Evolutionary conservation across 1,140 invertebrate genomes (phyloP).

Genomic region (Eriosoma lanigerum): DNA sequence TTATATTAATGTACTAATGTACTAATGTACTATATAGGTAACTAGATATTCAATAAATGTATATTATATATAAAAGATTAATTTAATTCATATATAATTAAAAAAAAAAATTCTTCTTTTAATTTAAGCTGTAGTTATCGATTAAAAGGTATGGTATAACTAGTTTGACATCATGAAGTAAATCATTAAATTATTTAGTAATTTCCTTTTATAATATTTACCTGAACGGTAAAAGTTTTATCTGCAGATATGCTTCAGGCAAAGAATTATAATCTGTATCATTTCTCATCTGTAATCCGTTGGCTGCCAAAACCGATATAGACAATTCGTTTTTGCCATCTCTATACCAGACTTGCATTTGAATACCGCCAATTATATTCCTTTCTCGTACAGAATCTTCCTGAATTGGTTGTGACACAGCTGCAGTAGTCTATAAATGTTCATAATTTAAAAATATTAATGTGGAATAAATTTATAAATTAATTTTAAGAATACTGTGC

Average conservation of each 20-base stretch:
- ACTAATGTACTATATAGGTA: too few species aligned
- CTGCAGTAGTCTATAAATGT: slow-evolving; percentile 20
- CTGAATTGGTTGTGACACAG: slow-evolving; percentile 56
- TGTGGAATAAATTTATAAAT: background rate
- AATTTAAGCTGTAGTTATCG: too few species aligned
- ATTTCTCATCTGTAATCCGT: slow-evolving; percentile 76
- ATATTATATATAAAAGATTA: too few species aligned
- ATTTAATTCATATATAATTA: too few species aligned
- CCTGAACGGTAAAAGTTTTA: slow-evolving; percentile 75
- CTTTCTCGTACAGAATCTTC: slow-evolving; percentile 75
- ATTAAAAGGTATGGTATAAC: too few species aligned
- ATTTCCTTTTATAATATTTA: slow-evolving; percentile 64
- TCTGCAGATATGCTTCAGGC: slow-evolving; percentile 80
- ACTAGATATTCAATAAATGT: too few species aligned
- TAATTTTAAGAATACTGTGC: background rate
- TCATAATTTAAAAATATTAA: background rate
- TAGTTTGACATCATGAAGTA: too few species aligned
- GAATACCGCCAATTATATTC: slow-evolving; percentile 73
- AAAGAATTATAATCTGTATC: slow-evolving; percentile 71
- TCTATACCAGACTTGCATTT: slow-evolving; percentile 85
- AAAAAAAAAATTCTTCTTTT: too few species aligned
- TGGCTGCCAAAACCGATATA: slow-evolving; percentile 78
- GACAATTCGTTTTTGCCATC: slow-evolving; percentile 77
- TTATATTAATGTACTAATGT: too few species aligned
- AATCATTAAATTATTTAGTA: too few species aligned